Conservation (phyloP, 1,140 invertebrate species). For the Cherax destructor region DNA sequence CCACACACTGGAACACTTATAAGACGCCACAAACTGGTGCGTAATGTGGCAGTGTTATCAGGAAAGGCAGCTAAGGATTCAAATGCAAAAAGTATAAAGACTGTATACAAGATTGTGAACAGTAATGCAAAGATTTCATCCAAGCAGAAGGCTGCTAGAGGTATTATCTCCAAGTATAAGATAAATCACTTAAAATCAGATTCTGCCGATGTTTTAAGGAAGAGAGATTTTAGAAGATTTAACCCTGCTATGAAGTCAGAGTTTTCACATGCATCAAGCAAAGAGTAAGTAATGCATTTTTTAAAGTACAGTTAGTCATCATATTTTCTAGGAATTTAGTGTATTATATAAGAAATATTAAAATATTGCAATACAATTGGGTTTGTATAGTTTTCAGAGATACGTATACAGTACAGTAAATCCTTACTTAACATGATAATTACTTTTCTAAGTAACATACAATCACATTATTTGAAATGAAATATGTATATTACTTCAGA, state of each 20-base stretch:
- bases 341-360: neutral
- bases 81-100: constrained; percentile 3
- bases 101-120: constrained; percentile 36
- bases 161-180: constrained; percentile 55
- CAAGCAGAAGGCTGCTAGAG: constrained; percentile 49
- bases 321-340: too few relatives aligned
- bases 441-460: too few relatives aligned
- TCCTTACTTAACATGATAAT: too few relatives aligned
- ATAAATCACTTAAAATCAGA: constrained; percentile 39
- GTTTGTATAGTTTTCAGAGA: too few relatives aligned
- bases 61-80: neutral
- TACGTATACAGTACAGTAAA: too few relatives aligned
- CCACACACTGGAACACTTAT: constrained; percentile 13
- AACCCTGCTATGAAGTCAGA: neutral
- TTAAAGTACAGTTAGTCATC: too few relatives aligned
- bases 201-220: neutral
- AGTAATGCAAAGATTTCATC: neutral
- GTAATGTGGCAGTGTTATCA: constrained; percentile 7
- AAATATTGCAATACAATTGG: neutral
- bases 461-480: too few relatives aligned
- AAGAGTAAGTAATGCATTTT: constrained; percentile 4
- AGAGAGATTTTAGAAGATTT: neutral
- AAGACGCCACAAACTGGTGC: constrained; percentile 39
- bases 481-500: too few relatives aligned
- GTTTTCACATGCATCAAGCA: neutral